Evolutionary conservation across 2,113 vertebrate species (phyloP).

Genomic region (Sclerurus mexicanus): DNA sequence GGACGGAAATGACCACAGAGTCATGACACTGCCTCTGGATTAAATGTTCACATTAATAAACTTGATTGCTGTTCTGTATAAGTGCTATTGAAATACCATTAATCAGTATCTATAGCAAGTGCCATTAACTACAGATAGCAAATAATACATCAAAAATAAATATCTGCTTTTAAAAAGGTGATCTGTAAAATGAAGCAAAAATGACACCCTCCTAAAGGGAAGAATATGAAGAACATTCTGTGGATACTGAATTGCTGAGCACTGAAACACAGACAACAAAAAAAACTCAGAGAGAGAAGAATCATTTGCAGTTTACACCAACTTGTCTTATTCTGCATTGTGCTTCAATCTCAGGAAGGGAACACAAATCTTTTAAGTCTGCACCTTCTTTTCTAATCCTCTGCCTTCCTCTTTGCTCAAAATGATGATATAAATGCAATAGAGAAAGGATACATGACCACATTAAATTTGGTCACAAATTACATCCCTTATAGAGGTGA

Average conservation of each 20-base stretch:
- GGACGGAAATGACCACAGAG: background rate
- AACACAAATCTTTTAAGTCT: background rate
- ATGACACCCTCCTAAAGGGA: background rate
- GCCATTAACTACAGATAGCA: background rate
- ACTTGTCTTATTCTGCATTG: background rate
- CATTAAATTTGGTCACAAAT: background rate
- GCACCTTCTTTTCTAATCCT: background rate
- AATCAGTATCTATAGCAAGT: background rate
- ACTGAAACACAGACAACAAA: background rate
- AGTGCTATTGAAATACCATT: background rate
- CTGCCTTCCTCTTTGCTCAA: background rate
- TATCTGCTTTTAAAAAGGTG: background rate
- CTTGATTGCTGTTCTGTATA: background rate
- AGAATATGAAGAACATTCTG: background rate
- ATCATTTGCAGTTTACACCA: background rate
- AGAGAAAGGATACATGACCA: background rate
- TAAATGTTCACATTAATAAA: background rate
- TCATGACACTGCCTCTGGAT: background rate
- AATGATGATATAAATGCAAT: background rate
- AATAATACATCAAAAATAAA: background rate
- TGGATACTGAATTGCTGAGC: background rate
- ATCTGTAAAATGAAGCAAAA: constrained; percentile 16
- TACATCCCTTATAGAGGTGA: background rate
- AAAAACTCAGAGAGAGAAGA: background rate
- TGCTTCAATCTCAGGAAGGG: background rate